These are phyloP conservation scores for Dasyurus viverrinus DNA, from an alignment of 2,113 vertebrate genomes.

Conservation along the genomic window DNA sequence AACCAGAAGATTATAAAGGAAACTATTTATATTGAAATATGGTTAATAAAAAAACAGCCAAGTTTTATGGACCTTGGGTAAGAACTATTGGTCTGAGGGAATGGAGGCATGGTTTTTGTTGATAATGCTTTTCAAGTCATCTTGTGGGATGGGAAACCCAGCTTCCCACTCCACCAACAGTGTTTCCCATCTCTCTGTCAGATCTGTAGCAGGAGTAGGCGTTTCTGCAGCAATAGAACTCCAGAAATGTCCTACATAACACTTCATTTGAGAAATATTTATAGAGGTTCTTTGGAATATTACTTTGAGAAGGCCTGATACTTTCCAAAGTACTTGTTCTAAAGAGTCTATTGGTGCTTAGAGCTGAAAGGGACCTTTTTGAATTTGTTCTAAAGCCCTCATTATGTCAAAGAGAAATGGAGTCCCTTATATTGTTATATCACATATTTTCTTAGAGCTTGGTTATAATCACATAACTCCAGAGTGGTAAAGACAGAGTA, in stretches of 20 bases:
- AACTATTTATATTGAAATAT: background rate
- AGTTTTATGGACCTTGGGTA: background rate
- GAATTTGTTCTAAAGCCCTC: background rate
- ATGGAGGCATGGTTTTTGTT: background rate
- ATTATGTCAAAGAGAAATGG: background rate
- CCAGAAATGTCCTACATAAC: constrained; percentile 32
- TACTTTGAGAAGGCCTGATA: constrained; percentile 35
- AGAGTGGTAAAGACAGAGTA: background rate
- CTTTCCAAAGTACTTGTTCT: constrained; percentile 47
- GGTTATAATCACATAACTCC: background rate
- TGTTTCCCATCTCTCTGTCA: constrained; percentile 40
- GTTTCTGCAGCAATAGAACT: constrained; percentile 45
- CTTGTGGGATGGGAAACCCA: background rate
- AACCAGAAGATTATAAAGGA: background rate
- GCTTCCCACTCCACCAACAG: background rate
- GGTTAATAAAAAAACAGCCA: background rate
- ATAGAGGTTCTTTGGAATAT: constrained; percentile 49
- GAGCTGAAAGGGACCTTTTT: background rate
- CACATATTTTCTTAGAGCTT: background rate
- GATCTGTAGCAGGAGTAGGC: constrained; percentile 35
- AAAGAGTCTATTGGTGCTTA: constrained; percentile 12
- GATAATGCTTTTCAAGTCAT: constrained; percentile 11
- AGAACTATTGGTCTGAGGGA: background rate
- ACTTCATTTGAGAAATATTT: constrained; percentile 32
- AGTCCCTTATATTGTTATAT: background rate